A percentile compares a stretch with the other conserved stretches of the same genome.
Conservation (phyloP, 1,140 invertebrate genomes). For the Augochlora pura region DNA sequence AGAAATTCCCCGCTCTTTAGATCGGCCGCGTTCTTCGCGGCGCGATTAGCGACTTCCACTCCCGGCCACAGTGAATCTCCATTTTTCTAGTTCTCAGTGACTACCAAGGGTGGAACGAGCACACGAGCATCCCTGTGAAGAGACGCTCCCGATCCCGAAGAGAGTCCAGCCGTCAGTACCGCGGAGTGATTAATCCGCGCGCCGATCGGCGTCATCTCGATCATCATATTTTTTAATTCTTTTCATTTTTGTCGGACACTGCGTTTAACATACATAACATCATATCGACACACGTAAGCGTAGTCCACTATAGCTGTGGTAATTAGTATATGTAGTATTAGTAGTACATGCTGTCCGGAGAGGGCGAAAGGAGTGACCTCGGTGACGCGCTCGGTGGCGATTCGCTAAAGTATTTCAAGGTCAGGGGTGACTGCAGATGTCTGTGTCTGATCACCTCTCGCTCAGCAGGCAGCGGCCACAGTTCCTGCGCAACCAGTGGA, state of each 20-base stretch:
- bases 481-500: constrained; percentile 77
- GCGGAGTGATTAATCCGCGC: constrained; percentile 9
- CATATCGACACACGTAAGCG: constrained; percentile 75
- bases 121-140: not conserved
- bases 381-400: constrained; percentile 81
- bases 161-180: not conserved
- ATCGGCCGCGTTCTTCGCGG: not conserved
- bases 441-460: constrained; percentile 85
- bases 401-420: constrained; percentile 80
- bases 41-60: not conserved
- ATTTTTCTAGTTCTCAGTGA: not conserved
- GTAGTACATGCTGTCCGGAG: constrained; percentile 77
- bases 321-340: constrained; percentile 51
- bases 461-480: constrained; percentile 84
- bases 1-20: not conserved
- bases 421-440: constrained; percentile 84
- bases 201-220: not conserved
- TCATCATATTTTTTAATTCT: constrained; percentile 12
- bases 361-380: constrained; percentile 83
- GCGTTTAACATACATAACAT: constrained; percentile 71
- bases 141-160: not conserved
- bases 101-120: not conserved
- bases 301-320: constrained; percentile 67
- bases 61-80: not conserved
- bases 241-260: constrained; percentile 57